Evolutionary conservation across 2,797 vertebrate species (phyloP), one percentile per base, ranked within the genome.

Genomic region (Lepilemur septentrionalis): DNA sequence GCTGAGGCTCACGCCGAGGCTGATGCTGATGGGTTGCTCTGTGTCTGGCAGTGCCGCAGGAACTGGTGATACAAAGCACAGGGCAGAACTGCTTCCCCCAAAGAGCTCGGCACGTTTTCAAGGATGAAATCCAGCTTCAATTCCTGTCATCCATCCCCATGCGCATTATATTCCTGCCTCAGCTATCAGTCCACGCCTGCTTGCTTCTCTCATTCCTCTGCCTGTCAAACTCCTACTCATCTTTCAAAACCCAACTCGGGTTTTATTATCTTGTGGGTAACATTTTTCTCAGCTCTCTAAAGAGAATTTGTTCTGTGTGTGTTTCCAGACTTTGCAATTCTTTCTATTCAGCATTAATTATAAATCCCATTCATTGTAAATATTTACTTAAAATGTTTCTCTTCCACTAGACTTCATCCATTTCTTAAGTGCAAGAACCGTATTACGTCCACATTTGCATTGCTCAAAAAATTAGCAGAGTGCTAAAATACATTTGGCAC

Each of bases 301-400:
- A 65, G n/a, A 79, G 63, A 63, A 61, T 87, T 48, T 87, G 65
- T 22, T 55, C 2, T 85, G 1, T 69, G 30, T 38, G 11, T 38
- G 11, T 84, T 76, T 76, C n/a, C 67, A 70, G 92, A 1, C 59
- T 70, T 81, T 65, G 18, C 46, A 50, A 43, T 84, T 83, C 59
- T 94, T 72, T 79, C 73, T 41, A 22, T 65, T 23, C 13, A 76
- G 4, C 28, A 48, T 22, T 76, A 32, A n/a, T 76, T 50, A 18
- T n/a, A 67, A 28, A 72, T 61, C 32, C 41, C 18, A 10, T 43
- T 69, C 41, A 46, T 20, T 57, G 5, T 30, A 94, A 83, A 46
- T 67, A 89, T 95, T 70, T 89, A 14, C 46, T 94, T 90, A 48
- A 81, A 84, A 83, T 46, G 63, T 85, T 82, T 88, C 17, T 93